Evolutionary conservation across 1,140 invertebrate species (phyloP).

Genomic region (Drosophila baimaii): DNA sequence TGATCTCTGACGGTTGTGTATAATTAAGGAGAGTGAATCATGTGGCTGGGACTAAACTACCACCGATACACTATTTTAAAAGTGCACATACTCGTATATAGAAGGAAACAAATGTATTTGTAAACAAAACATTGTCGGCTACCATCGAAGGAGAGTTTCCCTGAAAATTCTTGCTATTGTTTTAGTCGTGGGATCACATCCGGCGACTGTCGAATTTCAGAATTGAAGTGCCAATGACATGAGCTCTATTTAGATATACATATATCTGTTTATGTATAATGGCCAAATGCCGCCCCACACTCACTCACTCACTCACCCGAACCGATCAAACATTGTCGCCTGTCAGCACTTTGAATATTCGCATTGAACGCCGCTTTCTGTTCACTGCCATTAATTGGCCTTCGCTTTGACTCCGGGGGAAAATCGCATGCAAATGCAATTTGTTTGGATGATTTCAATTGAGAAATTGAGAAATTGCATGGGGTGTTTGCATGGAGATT

Average conservation of each 20-base stretch:
- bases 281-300: conserved; percentile 3
- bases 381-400: conserved; percentile 66
- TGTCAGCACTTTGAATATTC: conserved; percentile 67
- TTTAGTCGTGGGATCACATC: conserved; percentile 35
- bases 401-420: conserved; percentile 39
- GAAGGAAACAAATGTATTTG: conserved; percentile 7
- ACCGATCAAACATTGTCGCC: conserved; percentile 43
- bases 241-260: conserved; percentile 49
- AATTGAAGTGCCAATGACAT: conserved; percentile 58
- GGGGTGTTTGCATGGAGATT: conserved; percentile 41
- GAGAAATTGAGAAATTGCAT: conserved; percentile 33
- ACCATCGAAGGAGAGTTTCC: conserved; percentile 17
- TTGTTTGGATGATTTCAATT: conserved; percentile 57
- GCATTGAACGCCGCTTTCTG: conserved; percentile 43
- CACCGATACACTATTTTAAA: conserved; percentile 7
- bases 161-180: conserved; percentile 35
- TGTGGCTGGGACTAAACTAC: conserved; percentile 23
- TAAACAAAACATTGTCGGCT: conserved; percentile 32
- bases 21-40: conserved; percentile 66
- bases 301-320: conserved; percentile 5
- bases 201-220: conserved; percentile 40
- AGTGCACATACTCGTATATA: conserved; percentile 12
- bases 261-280: conserved; percentile 42
- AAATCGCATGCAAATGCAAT: conserved; percentile 47
- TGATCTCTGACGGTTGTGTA: conserved; percentile 19